phyloP scores from a whole-genome alignment of 2,797 vertebrate genomes.

The Ctenopoma kingsleyae region DNA sequence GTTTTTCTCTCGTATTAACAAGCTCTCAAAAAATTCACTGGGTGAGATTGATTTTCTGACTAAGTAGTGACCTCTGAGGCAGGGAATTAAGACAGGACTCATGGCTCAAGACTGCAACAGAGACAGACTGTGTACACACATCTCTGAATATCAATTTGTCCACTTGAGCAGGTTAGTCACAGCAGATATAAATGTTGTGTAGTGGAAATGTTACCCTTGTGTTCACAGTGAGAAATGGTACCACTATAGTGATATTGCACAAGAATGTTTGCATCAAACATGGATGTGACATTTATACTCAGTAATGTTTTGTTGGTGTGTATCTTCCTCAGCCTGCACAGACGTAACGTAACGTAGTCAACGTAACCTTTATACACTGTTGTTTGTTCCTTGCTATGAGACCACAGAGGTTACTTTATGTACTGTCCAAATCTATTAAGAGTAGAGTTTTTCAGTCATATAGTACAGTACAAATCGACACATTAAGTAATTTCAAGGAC shows the following conservation, averaged over 20 bases:
- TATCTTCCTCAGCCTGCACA: conserved; percentile 2
- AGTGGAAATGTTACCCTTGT: background rate
- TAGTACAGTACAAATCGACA: background rate
- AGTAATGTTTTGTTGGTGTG: background rate
- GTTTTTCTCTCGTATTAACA: conserved; percentile 9
- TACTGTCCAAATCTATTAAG: background rate
- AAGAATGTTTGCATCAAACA: conserved; percentile 3
- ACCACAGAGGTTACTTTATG: background rate
- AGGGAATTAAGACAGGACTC: conserved; percentile 14
- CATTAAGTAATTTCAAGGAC: no score
- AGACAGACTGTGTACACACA: conserved; percentile 14
- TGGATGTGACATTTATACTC: background rate
- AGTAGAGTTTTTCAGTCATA: background rate
- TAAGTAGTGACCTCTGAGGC: conserved; percentile 15
- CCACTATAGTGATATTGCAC: background rate
- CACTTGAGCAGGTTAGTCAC: conserved; percentile 32
- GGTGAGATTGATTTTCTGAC: conserved; percentile 16
- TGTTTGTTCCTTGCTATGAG: background rate
- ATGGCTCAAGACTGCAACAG: conserved; percentile 1
- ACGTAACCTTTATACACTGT: background rate
- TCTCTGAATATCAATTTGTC: conserved; percentile 22
- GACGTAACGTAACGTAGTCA: background rate
- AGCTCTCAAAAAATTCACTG: conserved; percentile 20
- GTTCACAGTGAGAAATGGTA: conserved; percentile 1
- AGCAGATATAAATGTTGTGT: conserved; percentile 17